A percentile compares a stretch with the other conserved stretches of the same genome.
phyloP scores from a whole-genome alignment of 2,797 vertebrate species.

The Pangasius macronema region DNA sequence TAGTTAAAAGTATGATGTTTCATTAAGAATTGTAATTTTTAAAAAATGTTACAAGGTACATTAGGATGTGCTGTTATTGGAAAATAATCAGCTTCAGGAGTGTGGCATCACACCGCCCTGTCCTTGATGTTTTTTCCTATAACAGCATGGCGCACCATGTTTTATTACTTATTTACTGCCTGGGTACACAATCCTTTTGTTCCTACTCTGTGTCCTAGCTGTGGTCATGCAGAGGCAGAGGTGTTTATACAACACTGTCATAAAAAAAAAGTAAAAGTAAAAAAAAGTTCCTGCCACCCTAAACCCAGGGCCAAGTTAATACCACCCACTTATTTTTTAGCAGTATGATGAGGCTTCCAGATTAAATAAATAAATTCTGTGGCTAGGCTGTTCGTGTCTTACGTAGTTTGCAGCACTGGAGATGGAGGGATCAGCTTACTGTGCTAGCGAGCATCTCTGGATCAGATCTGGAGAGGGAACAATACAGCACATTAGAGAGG shows the following conservation, averaged over 20 bases:
- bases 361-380: conserved; percentile 70
- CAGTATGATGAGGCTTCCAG: conserved; percentile 50
- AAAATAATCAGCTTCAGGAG: not conserved
- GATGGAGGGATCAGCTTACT: conserved; percentile 79
- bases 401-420: conserved; percentile 72
- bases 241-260: conserved; percentile 41
- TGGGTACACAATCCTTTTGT: conserved; percentile 13
- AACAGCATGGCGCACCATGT: not conserved
- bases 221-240: conserved; percentile 14
- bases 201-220: not conserved
- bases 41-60: not conserved
- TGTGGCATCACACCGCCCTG: not conserved
- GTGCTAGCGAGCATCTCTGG: conserved; percentile 79
- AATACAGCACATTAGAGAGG: conserved; percentile 79
- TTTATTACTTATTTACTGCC: conserved; percentile 5
- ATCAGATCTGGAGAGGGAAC: conserved; percentile 74
- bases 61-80: not conserved
- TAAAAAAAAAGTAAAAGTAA: conserved; percentile 6
- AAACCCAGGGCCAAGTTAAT: conserved; percentile 45
- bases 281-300: conserved; percentile 35
- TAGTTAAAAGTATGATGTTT: not conserved
- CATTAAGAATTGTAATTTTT: not conserved
- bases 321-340: conserved; percentile 46
- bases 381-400: conserved; percentile 74
- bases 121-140: conserved; percentile 19